Evolutionary conservation across 2,888 invertebrate genomes (phyloP).

Genomic region (Caenorhabditis sp.): DNA sequence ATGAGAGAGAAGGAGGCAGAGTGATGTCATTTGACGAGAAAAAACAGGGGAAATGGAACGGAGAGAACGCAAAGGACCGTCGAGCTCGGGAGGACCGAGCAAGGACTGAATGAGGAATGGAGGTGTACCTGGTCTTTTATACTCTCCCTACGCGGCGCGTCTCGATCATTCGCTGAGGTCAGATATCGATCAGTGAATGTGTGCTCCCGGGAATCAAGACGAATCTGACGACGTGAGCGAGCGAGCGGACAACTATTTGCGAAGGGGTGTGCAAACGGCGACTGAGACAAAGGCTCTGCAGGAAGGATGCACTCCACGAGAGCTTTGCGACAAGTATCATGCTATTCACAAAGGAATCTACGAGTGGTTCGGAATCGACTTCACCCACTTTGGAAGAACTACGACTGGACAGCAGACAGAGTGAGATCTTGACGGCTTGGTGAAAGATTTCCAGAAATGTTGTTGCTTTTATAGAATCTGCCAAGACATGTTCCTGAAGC

Average conservation of each 20-base stretch:
- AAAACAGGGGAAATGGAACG: not conserved
- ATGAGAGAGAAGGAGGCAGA: slow-evolving; percentile 7
- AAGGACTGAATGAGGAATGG: no score
- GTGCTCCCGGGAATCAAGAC: no score
- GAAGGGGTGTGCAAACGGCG: slow-evolving; percentile 84
- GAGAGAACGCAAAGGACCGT: not conserved
- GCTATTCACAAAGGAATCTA: slow-evolving; percentile 92
- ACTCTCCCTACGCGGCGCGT: no score
- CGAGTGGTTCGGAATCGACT: slow-evolving; percentile 96
- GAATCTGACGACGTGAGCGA: not conserved
- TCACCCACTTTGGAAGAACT: slow-evolving; percentile 97
- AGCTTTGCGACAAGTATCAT: slow-evolving; percentile 86
- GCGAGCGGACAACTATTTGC: not conserved
- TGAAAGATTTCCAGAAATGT: not conserved
- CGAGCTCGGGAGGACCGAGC: no score
- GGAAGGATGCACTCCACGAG: slow-evolving; percentile 61
- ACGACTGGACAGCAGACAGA: slow-evolving; percentile 92
- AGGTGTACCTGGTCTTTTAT: no score
- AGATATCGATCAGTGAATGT: no score
- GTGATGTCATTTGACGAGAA: not conserved
- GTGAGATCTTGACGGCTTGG: no score
- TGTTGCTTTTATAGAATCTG: slow-evolving; percentile 84
- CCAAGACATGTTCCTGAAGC: slow-evolving; percentile 90
- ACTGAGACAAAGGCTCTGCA: slow-evolving; percentile 90
- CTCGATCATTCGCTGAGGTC: not conserved